Conservation (phyloP, 1,140 invertebrate genomes). For the Macrocentrus cingulum region DNA sequence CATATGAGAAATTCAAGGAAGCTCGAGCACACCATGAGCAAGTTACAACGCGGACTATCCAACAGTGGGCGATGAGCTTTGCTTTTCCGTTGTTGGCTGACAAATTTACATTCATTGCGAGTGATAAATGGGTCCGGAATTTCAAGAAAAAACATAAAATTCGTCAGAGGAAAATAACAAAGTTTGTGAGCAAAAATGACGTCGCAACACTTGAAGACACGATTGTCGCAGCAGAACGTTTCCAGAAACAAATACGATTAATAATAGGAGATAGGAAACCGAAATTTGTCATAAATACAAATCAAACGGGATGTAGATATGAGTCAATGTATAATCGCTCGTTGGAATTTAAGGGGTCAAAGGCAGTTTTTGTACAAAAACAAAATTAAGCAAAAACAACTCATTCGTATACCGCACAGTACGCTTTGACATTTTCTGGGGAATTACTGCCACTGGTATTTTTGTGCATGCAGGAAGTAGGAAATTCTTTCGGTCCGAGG, state of each 20-base stretch:
- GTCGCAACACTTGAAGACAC: constrained; percentile 24
- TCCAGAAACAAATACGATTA: constrained; percentile 8
- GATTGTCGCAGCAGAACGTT: constrained; percentile 17
- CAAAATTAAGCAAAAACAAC: constrained; percentile 30
- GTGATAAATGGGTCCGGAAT: constrained; percentile 23
- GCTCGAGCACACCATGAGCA: constrained; percentile 23
- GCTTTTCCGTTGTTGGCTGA: constrained; percentile 29
- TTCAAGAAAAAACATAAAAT: constrained; percentile 32
- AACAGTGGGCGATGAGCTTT: constrained; percentile 32
- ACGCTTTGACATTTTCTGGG: constrained; percentile 29
- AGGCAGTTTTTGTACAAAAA: constrained; percentile 23
- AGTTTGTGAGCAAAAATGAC: constrained; percentile 30
- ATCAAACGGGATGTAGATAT: constrained; percentile 31
- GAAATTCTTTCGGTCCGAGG: constrained; percentile 24
- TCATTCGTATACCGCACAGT: constrained; percentile 34
- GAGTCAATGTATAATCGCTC: constrained; percentile 24
- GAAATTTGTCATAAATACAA: constrained; percentile 25
- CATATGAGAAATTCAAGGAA: constrained; percentile 31
- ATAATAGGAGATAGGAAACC: constrained; percentile 14
- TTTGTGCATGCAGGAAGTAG: constrained; percentile 24
- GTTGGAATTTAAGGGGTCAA: constrained; percentile 21
- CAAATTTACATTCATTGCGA: constrained; percentile 30
- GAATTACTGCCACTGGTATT: constrained; percentile 26
- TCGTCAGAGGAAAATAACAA: constrained; percentile 33
- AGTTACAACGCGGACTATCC: constrained; percentile 31